A percentile compares a stretch with the other conserved stretches of the same genome.
Conservation (phyloP, 2,797 vertebrate genomes). For the Myotis pilosus region DNA sequence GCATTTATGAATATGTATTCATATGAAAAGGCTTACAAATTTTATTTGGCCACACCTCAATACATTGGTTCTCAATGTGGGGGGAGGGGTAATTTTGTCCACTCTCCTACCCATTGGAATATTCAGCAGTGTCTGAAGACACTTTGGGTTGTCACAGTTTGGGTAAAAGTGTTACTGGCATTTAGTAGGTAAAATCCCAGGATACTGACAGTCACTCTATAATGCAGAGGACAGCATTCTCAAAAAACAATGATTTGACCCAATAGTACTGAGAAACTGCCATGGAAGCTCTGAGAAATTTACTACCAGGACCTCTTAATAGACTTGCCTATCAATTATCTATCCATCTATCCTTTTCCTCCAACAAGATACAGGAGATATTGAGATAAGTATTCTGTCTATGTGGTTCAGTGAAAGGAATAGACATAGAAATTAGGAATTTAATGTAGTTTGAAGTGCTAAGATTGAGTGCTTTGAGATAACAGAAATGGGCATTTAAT, state of each 20-base stretch:
- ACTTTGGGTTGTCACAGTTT: neutral
- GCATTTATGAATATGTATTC: neutral
- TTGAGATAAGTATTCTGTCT: neutral
- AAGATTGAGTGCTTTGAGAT: neutral
- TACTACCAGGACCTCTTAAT: neutral
- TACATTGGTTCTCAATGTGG: neutral
- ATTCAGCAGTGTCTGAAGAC: neutral
- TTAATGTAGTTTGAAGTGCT: slow-evolving; percentile 43
- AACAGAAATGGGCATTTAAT: slow-evolving; percentile 37
- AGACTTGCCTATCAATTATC: neutral
- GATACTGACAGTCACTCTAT: neutral
- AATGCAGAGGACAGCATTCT: neutral
- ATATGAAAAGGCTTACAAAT: neutral
- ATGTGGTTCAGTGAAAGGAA: neutral
- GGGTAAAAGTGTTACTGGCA: neutral
- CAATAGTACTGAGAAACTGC: neutral
- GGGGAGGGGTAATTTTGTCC: neutral
- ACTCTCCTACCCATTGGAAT: accelerated
- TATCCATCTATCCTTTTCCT: neutral
- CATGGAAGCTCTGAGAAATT: neutral
- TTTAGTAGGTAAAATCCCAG: neutral
- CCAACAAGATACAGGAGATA: neutral
- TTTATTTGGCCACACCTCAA: neutral
- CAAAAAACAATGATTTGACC: neutral
- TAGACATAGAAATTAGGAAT: neutral